These are phyloP conservation scores for Genyomyrus donnyi DNA, from an alignment of 2,113 vertebrate species.

Conservation along the genomic window DNA sequence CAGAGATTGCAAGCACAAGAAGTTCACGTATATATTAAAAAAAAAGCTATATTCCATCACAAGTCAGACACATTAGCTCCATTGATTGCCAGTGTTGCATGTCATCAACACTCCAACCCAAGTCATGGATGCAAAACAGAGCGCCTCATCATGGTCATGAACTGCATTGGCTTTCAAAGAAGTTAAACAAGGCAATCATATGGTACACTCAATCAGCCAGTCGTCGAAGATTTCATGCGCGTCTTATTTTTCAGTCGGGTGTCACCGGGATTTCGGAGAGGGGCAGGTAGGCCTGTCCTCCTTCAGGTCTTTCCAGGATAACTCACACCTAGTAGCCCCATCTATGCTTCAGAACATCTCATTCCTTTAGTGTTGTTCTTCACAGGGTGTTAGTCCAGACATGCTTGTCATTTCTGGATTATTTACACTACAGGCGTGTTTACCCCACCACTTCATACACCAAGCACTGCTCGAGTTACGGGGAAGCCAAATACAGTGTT, in stretches of 20 bases:
- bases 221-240: neutral
- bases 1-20: neutral
- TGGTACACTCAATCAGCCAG: neutral
- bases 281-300: neutral
- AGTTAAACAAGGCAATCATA: neutral
- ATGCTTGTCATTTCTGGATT: slow-evolving; percentile 5
- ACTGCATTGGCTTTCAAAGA: neutral
- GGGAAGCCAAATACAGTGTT: neutral
- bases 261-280: neutral
- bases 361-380: neutral
- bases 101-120: neutral
- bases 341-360: neutral
- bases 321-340: neutral
- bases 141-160: neutral
- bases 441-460: neutral
- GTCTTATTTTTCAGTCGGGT: neutral
- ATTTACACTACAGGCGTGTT: neutral
- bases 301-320: neutral
- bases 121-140: neutral
- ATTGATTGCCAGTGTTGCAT: neutral
- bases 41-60: neutral
- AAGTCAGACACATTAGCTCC: neutral
- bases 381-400: neutral
- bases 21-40: neutral
- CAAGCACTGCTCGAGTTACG: neutral